These are phyloP conservation scores for Mixornis gularis DNA, from an alignment of 2,113 vertebrate species.

Conservation along the genomic window DNA sequence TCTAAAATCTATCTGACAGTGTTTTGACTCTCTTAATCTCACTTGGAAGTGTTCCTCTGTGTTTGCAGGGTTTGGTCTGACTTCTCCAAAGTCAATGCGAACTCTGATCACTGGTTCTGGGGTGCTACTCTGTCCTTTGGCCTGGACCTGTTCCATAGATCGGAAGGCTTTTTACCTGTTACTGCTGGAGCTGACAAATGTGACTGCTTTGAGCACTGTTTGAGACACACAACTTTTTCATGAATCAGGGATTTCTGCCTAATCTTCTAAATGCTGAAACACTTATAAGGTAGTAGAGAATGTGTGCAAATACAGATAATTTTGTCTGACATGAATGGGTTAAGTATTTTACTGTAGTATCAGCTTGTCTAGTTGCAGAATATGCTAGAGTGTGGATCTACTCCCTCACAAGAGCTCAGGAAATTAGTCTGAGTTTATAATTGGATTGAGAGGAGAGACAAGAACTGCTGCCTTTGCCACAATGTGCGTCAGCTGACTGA, in stretches of 20 bases:
- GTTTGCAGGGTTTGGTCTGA: not conserved
- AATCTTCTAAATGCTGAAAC: not conserved
- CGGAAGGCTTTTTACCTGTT: not conserved
- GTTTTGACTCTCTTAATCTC: not conserved
- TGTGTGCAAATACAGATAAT: not conserved
- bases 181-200: not conserved
- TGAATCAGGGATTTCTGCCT: not conserved
- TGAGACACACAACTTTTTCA: not conserved
- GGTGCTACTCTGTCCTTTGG: not conserved
- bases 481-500: not conserved
- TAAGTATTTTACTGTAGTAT: not conserved
- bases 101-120: not conserved
- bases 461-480: not conserved
- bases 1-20: not conserved
- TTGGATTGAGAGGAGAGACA: not conserved
- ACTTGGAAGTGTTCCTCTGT: not conserved
- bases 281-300: not conserved
- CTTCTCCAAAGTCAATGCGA: not conserved
- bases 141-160: not conserved
- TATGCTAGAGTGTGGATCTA: not conserved
- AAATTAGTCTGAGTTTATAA: constrained; percentile 40
- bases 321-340: not conserved
- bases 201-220: not conserved
- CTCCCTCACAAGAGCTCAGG: not conserved
- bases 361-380: not conserved